These are phyloP conservation scores for Himalopsyche anomala DNA, from an alignment of 2,888 invertebrate genomes.

Conservation along the genomic window DNA sequence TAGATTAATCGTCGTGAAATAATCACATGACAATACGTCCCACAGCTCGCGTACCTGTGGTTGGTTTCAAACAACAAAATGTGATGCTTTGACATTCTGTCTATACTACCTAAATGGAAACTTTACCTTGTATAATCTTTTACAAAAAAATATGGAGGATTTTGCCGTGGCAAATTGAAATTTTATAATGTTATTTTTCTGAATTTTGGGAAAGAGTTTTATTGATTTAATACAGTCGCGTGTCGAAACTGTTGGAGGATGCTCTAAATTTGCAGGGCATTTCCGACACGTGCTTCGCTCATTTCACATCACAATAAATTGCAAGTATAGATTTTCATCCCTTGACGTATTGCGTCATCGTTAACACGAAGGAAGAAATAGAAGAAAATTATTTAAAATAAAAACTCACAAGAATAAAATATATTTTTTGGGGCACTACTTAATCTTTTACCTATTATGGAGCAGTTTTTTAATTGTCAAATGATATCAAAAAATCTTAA, in stretches of 20 bases:
- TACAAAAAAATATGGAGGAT: not conserved
- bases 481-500: too few species aligned
- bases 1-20: too few species aligned
- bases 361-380: too few species aligned
- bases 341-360: not conserved
- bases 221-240: not conserved
- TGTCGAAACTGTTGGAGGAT: not conserved
- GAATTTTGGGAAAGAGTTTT: too few species aligned
- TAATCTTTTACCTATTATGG: too few species aligned
- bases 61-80: not conserved
- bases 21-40: too few species aligned
- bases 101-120: not conserved
- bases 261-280: not conserved
- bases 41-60: not conserved
- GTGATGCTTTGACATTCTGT: not conserved
- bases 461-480: too few species aligned
- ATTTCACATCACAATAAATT: not conserved
- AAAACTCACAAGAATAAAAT: too few species aligned
- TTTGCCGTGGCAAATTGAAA: not conserved
- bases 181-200: not conserved
- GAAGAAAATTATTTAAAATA: too few species aligned
- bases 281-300: conserved; percentile 1
- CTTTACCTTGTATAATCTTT: not conserved
- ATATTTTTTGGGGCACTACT: too few species aligned
- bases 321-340: not conserved